Base-by-base conservation (phyloP, 1,140 invertebrate species). In the Trissolcus basalis region DNA sequence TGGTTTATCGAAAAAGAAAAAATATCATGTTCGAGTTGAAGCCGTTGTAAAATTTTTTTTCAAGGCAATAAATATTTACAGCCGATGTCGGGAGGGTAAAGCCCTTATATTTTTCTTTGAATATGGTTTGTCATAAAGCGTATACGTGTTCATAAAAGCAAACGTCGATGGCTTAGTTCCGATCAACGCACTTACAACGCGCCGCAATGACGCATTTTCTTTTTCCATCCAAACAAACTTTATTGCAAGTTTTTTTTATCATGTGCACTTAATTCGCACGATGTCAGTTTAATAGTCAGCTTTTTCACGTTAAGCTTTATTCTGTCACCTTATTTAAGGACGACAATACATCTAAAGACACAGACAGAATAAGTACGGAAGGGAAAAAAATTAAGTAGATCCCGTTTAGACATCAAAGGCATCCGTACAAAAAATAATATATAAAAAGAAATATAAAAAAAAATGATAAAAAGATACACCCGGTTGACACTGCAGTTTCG, bases 231-330 rank as follows among this genome's bases (percentile, higher is more conserved):
- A 27, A 27, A 27, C 19, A 55, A 55, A 16, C 5, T 55, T 44
- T 32, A 55, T 16, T 44, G 53, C 19, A 36, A 11, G 16, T 3
- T 14, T 50, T 61, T 50, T 50, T 51, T 19, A 55, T n/a, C n/a
- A n/a, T 19, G 36, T 8, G 14, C 43, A 45, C 39, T 63, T 63
- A 63, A 47, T 47, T 54, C 50, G 41, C 50, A 48, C 10, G 33
- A 44, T 16, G 12, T 44, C 50, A 41, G 36, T 14, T 35, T 27
- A 27, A 6, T 27, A 7, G n/a, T n/a, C n/a, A n/a, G 11, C 9
- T 47, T 47, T 44, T 41, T 48, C 36, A 14, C 9, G 19, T 27
- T 27, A 27, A 13, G 0, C 36, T 8, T 54, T 13, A 54, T 47
- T 54, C 54, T 39, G 9, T 47, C 35, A 41, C 15, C 11, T 15